Conservation (phyloP, 64 coral and sea anemone species). For the Montipora capricornis region DNA sequence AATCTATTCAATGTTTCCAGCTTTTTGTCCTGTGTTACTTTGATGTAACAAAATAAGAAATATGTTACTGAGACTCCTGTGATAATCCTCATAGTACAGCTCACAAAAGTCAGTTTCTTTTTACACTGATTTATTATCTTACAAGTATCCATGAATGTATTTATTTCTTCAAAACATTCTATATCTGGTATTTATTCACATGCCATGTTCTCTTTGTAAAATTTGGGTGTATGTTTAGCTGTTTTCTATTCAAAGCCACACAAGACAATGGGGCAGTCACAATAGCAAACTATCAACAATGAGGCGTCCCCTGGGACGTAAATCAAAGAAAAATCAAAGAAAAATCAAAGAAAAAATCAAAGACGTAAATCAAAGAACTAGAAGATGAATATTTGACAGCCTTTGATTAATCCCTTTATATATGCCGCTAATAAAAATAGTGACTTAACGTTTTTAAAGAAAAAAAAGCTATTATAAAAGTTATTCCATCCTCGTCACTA, state of each 20-base stretch:
- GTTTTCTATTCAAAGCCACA: background rate
- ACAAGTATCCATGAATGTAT: too few relatives aligned
- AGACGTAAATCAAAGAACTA: background rate
- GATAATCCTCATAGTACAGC: too few relatives aligned
- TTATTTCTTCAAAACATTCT: too few relatives aligned
- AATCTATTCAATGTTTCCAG: too few relatives aligned
- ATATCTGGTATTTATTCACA: too few relatives aligned
- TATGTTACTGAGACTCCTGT: too few relatives aligned
- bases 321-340: background rate
- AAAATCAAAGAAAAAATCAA: too few relatives aligned
- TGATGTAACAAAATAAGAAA: too few relatives aligned
- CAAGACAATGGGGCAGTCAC: background rate
- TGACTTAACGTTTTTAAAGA: background rate
- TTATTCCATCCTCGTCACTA: background rate
- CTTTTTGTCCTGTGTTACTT: too few relatives aligned
- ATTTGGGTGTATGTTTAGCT: slow-evolving; percentile 2
- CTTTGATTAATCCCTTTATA: background rate
- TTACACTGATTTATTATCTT: too few relatives aligned
- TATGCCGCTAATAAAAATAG: too few relatives aligned
- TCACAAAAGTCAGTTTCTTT: too few relatives aligned
- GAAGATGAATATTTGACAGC: background rate
- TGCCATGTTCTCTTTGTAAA: background rate
- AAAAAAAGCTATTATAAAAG: background rate
- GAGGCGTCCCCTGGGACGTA: background rate
- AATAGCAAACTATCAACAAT: background rate